phyloP scores from a whole-genome alignment of 2,797 vertebrate genomes.

The Cottoperca gobio region DNA sequence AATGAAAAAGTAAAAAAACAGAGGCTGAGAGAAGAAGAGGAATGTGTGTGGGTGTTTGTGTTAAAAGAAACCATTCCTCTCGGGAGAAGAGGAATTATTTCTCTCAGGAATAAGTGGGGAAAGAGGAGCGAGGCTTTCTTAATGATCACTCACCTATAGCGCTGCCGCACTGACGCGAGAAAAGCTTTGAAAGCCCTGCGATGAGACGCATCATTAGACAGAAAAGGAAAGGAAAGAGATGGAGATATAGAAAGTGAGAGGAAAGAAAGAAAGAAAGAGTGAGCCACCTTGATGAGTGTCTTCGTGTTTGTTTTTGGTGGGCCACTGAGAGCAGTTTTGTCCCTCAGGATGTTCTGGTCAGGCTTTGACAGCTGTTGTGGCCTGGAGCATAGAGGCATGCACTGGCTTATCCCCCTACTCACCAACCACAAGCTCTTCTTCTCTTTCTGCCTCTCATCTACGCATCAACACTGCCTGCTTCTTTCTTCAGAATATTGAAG shows the following conservation, averaged over 20 bases:
- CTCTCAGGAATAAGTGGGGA: conserved; percentile 15
- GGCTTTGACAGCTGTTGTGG: conserved; percentile 64
- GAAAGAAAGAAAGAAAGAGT: background rate
- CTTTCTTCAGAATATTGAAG: background rate
- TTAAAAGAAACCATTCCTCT: background rate
- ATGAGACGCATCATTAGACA: conserved; percentile 14
- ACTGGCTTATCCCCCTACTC: conserved; percentile 15
- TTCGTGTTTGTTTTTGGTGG: conserved; percentile 20
- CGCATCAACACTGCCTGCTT: background rate
- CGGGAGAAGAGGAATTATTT: background rate
- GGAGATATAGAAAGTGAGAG: too few species aligned
- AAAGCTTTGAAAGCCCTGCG: conserved; percentile 21
- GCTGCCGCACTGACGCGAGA: background rate
- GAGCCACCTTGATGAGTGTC: conserved; percentile 10
- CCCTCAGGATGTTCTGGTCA: conserved; percentile 35
- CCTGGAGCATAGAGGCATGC: conserved; percentile 32
- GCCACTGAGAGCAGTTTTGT: conserved; percentile 11
- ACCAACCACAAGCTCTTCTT: background rate
- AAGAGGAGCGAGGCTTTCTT: conserved; percentile 1
- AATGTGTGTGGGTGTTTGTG: conserved; percentile 21
- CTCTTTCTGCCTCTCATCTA: conserved; percentile 5
- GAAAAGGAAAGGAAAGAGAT: background rate
- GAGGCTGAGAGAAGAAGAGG: background rate
- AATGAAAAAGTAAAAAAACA: background rate
- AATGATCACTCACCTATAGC: conserved; percentile 37